Percentiles rank a stretch among this genome's conserved stretches.
Conservation (phyloP, 2,797 vertebrate genomes). For the Prionace glauca region DNA sequence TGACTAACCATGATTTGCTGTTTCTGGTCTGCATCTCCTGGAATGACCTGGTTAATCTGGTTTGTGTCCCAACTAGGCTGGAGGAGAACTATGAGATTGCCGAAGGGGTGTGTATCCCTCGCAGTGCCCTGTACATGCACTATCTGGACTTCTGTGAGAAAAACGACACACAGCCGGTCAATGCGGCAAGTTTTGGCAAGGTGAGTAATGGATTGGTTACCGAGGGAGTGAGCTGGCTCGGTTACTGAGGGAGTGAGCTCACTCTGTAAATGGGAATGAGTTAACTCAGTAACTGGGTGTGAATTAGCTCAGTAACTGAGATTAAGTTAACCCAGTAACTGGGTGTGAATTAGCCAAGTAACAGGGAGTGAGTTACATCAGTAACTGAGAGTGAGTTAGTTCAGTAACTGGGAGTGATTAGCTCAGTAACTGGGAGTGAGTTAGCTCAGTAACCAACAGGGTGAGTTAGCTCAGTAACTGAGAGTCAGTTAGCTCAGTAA, state of each 20-base stretch:
- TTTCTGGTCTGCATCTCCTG: neutral
- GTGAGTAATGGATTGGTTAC: slow-evolving; percentile 53
- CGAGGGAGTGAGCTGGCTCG: neutral
- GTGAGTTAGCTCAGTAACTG: too few species aligned
- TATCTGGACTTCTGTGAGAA: slow-evolving; percentile 98
- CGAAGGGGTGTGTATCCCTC: slow-evolving; percentile 94
- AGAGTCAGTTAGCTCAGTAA: neutral
- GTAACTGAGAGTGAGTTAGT: too few species aligned
- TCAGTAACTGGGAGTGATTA: too few species aligned
- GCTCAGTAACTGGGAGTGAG: too few species aligned
- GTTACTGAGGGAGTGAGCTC: neutral
- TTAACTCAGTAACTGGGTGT: neutral
- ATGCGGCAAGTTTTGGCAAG: slow-evolving; percentile 97
- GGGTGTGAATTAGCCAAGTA: too few species aligned
- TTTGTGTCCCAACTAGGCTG: slow-evolving; percentile 64
- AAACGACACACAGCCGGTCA: slow-evolving; percentile 93
- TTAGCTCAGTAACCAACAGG: too few species aligned
- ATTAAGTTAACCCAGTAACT: neutral
- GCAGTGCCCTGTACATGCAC: slow-evolving; percentile 97
- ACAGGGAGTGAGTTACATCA: neutral
- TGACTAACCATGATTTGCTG: neutral
- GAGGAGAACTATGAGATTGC: slow-evolving; percentile 98
- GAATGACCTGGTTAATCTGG: neutral
- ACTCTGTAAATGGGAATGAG: neutral
- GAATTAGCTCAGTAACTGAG: neutral